Evolutionary conservation across 2,113 vertebrate species (phyloP), one percentile per base, ranked within the genome.

Genomic region (Macroglossus sobrinus): DNA sequence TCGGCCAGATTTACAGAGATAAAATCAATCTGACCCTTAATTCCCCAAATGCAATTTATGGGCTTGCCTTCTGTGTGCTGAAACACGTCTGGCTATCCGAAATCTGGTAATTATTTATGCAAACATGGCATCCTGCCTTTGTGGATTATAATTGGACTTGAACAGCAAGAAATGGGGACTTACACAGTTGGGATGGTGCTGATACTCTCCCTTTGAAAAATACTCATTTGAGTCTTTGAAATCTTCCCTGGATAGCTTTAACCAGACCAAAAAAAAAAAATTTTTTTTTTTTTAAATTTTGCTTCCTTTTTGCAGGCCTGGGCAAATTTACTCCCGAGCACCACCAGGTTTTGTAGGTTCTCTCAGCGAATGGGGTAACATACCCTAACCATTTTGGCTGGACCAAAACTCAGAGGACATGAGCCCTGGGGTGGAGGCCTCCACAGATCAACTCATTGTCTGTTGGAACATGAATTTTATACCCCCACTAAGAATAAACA

Each of bases 1-100:
- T 75, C 35, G 71, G 94, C 88, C 22, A 28, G 95, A 89, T 96
- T 93, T 95, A 81, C 72, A 61, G 94, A 98, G 97, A 98, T 97
- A 97, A 96, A n/a, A 97, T 96, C 97, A 96, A 96, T 79, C 94
- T 96, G 97, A 98, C 96, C 97, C 94, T 97, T 97, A 97, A 98
- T 95, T 98, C 96, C 96, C 75, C 57, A 89, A 85, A 96, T 94
- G 94, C 94, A 97, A 96, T 97, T 98, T 97, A 94, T 91, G 93
- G 97, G 97, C 97, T 97, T 95, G 97, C 94, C 97, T 97, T 94
- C 75, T 91, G 91, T 97, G 94, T 97, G 97, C 97, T 2, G 5
- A 64, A 86, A 97, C 97, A 97, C 19, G 97, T 93, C 95, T 95
- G 95, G 81, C 97, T 92, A 84, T 87, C 95, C 63, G 0, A 96